Base-by-base conservation (phyloP, 1,140 invertebrate genomes). In the Tenebrio molitor region DNA sequence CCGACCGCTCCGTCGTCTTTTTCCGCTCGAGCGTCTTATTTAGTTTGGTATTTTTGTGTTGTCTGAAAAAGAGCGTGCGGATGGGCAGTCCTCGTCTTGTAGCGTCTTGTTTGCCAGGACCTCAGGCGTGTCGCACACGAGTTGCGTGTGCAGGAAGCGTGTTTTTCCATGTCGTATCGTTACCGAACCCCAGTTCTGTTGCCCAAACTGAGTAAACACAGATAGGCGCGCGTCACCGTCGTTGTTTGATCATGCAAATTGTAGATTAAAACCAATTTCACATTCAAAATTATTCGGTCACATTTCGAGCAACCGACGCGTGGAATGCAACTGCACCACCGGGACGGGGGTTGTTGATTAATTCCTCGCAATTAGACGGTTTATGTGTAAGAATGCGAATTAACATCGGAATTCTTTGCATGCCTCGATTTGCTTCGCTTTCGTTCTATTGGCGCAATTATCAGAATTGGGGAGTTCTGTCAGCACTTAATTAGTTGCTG, bases 231-330 rank as follows among this genome's bases (percentile, higher is more conserved):
- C 74, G 78, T 74, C 77, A 77, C 73, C 72, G 65, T 74, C 76
- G 77, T 75, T 81, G 79, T 81, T 81, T 81, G 80, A 80, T 81
- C 78, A 81, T 81, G 80, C 78, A 81, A 81, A 81, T 81, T 81
- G 76, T 79, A 81, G 79, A 81, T 81, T 80, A 81, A 81, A 81
- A 81, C 77, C 78, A 79, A 81, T 80, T 80, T 77, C 77, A 74
- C 74, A 79, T 80, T 80, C 77, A 78, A 76, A 78, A 78, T 78
- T 80, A 80, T 73, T 76, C 75, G 69, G 58, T 69, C 71, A 70
- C 71, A 66, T 71, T 74, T 29, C 25, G 25, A 29, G 3, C 64
- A 65, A 67, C 73, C 72, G 71, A 66, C 44, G 69, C 68, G 74
- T 66, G 72, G 72, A 75, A 72, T 74, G 46, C 53, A 71, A 76